A percentile compares a stretch with the other conserved stretches of the same genome.
phyloP scores from a whole-genome alignment of 2,797 vertebrate species.

The Oreochromis grahami region DNA sequence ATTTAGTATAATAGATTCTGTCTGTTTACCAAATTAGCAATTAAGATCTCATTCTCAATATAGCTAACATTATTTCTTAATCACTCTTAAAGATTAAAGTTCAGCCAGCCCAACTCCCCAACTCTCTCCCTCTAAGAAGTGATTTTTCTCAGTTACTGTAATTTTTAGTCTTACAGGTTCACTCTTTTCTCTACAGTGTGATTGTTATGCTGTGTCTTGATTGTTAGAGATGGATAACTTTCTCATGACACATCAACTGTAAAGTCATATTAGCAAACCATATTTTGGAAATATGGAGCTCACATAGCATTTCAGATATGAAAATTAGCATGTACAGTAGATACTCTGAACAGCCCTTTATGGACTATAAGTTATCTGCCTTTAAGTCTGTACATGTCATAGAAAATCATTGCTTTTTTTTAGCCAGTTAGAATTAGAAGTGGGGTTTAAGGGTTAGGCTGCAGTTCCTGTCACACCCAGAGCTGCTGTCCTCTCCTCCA shows the following conservation, averaged over 20 bases:
- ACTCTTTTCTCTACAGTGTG: background rate
- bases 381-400: background rate
- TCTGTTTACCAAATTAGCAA: conserved; percentile 32
- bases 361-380: background rate
- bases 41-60: conserved; percentile 7
- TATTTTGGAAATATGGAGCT: conserved; percentile 48
- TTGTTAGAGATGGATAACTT: conserved; percentile 62
- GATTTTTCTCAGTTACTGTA: conserved; percentile 9
- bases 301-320: conserved; percentile 24
- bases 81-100: conserved; percentile 6
- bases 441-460: conserved; percentile 41
- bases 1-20: background rate
- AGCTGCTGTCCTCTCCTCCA: conserved; percentile 58
- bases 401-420: background rate
- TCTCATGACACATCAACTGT: conserved; percentile 36
- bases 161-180: conserved; percentile 24
- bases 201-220: conserved; percentile 49
- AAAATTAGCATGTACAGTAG: background rate
- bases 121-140: conserved; percentile 51
- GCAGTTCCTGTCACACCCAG: conserved; percentile 61
- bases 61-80: conserved; percentile 10
- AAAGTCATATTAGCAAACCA: conserved; percentile 33
- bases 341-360: background rate
- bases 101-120: conserved; percentile 55
- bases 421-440: conserved; percentile 32